Evolutionary conservation across 37 sponge, comb jelly and placozoan genomes (phyloP), one percentile per base, ranked within the genome.

Genomic region (Hexactinellida sp.): DNA sequence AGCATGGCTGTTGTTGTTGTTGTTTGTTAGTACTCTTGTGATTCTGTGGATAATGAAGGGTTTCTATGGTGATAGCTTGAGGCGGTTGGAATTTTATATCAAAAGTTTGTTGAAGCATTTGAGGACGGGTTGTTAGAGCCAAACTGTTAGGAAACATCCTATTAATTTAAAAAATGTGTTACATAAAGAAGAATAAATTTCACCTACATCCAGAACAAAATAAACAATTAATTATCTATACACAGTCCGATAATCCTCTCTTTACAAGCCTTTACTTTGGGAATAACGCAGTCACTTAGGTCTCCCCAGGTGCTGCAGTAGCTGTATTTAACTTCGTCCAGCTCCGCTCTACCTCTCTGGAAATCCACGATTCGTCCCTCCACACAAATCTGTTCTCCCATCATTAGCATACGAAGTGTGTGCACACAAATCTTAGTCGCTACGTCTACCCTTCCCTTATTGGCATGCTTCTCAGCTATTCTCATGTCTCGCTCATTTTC

Each of bases 401-500:
- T 38, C 23, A 28, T 32, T 37, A 88, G 38, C n/a, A 88, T 88
- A 9, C 86, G 36, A 23, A 92, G n/a, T 24, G 85, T 86, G 39
- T 92, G 92, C 16, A 54, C 35, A 19, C 90, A 83, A 32, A 90
- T 63, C 55, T 88, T 92, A 82, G 54, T 88, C 5, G 89, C 89
- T 51, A 82, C 54, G 24, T 37, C 52, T 23, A 36, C 24, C 35
- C 88, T 88, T 19, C 84, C 38, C 37, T 92, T 92, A 0, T 9
- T n/a, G 82, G 90, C 90, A 54, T 92, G 92, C 37, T 92, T 92
- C 83, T 88, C 82, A 35, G 92, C 90, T 36, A 90, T 85, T 52
- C 85, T 37, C 55, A 90, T 54, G 85, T 92, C 92, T 1, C 92
- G 55, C 35, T 88, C 89, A 34, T 52, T 84, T 7, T 85, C 54